A percentile compares a stretch with the other conserved stretches of the same genome.
phyloP scores from a whole-genome alignment of 2,888 invertebrate genomes.

The Callyntrura guangdongensis region DNA sequence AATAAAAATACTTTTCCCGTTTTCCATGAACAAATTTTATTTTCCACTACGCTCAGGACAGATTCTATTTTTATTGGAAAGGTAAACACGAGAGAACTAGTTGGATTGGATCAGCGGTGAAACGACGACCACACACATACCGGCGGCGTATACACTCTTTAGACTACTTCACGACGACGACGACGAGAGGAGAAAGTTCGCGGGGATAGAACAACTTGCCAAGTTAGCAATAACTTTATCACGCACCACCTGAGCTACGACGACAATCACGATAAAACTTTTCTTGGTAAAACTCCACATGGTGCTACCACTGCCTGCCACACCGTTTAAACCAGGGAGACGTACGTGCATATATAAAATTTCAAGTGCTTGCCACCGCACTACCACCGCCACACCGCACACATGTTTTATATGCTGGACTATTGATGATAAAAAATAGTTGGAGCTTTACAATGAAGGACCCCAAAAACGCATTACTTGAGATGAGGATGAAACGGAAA shows the following conservation, averaged over 20 bases:
- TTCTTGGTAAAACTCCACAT: constrained; percentile 18
- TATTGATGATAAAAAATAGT: too few relatives aligned
- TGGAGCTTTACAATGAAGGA: too few relatives aligned
- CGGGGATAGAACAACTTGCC: constrained; percentile 63
- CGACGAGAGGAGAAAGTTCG: constrained; percentile 14
- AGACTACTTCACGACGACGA: background rate
- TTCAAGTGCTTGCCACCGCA: background rate
- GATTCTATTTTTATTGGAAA: constrained; percentile 58
- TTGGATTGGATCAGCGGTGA: constrained; percentile 44
- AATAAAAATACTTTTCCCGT: constrained; percentile 3
- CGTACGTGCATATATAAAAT: background rate
- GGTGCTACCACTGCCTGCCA: background rate
- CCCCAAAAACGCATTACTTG: too few relatives aligned
- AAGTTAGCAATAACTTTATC: constrained; percentile 51
- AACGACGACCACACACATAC: background rate
- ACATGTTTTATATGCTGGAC: too few relatives aligned
- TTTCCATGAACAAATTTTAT: constrained; percentile 7
- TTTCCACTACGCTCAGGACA: constrained; percentile 9
- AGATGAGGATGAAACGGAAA: too few relatives aligned
- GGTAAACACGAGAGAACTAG: constrained; percentile 40
- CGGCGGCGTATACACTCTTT: too few relatives aligned
- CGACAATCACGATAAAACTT: constrained; percentile 26
- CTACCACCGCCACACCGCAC: too few relatives aligned
- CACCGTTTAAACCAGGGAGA: background rate
- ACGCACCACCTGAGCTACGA: constrained; percentile 1